Conservation (phyloP, 92 coral and sea anemone species). For the Desmophyllum pertusum region DNA sequence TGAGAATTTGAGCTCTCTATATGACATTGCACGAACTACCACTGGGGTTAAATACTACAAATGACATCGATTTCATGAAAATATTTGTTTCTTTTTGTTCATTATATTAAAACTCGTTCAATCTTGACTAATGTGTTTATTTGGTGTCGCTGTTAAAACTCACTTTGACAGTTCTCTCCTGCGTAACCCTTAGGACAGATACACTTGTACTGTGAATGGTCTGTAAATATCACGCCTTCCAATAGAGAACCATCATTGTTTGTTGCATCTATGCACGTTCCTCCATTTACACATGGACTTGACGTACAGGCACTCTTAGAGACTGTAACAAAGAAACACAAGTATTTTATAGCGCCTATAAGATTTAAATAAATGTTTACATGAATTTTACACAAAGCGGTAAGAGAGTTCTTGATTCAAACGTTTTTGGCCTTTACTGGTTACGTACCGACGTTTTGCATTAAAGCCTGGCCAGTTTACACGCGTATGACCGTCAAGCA, state of each 20-base stretch:
- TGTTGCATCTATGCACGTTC: slow-evolving; percentile 81
- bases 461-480: too few relatives aligned
- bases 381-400: not conserved
- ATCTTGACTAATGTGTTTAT: not conserved
- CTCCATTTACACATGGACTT: slow-evolving; percentile 83
- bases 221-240: slow-evolving; percentile 63
- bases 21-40: too few relatives aligned
- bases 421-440: not conserved
- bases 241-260: slow-evolving; percentile 74
- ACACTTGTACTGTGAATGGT: slow-evolving; percentile 77
- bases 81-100: too few relatives aligned
- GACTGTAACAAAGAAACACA: slow-evolving; percentile 38
- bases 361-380: too few relatives aligned
- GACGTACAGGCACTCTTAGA: slow-evolving; percentile 76
- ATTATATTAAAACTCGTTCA: too few relatives aligned
- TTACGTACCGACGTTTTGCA: not conserved
- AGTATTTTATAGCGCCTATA: too few relatives aligned
- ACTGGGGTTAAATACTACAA: too few relatives aligned
- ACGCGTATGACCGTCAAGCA: too few relatives aligned
- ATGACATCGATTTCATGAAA: too few relatives aligned
- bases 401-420: too few relatives aligned
- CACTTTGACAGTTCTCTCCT: slow-evolving; percentile 79
- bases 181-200: slow-evolving; percentile 95
- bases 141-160: slow-evolving; percentile 21
- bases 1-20: too few relatives aligned